Percentiles rank a stretch among this genome's conserved stretches.
phyloP scores from a whole-genome alignment of 1,140 invertebrate species.

The Eurosta solidaginis region DNA sequence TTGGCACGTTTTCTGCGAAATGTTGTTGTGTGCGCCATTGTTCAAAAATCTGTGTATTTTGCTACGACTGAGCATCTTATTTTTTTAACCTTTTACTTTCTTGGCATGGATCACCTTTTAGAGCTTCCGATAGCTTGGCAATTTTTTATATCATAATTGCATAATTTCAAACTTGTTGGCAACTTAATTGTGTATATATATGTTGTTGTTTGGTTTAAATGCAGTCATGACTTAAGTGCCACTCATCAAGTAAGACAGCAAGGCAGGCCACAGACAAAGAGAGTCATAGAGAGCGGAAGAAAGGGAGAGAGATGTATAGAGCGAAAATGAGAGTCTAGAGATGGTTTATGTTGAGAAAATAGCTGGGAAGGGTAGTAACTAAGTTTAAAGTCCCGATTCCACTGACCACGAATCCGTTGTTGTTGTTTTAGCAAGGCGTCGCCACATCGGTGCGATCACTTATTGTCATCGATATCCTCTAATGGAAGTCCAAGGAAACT shows the following conservation, averaged over 20 bases:
- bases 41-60: background rate
- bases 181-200: conserved; percentile 54
- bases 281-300: background rate
- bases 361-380: too few species aligned
- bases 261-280: too few species aligned
- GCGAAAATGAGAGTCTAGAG: too few species aligned
- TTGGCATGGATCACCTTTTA: background rate
- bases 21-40: background rate
- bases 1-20: background rate
- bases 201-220: conserved; percentile 23
- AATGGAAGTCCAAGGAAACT: too few species aligned
- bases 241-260: conserved; percentile 15
- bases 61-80: too few species aligned
- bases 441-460: too few species aligned
- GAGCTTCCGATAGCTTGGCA: conserved; percentile 54
- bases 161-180: conserved; percentile 60
- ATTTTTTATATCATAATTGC: conserved; percentile 59
- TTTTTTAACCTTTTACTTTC: too few species aligned
- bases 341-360: too few species aligned
- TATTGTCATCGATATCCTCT: too few species aligned
- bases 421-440: too few species aligned
- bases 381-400: too few species aligned
- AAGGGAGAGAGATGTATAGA: background rate
- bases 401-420: too few species aligned
- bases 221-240: conserved; percentile 13